A percentile compares a stretch with the other conserved stretches of the same genome.
Conservation (phyloP, 2,888 invertebrate species). For the Lasioglossum vierecki region DNA sequence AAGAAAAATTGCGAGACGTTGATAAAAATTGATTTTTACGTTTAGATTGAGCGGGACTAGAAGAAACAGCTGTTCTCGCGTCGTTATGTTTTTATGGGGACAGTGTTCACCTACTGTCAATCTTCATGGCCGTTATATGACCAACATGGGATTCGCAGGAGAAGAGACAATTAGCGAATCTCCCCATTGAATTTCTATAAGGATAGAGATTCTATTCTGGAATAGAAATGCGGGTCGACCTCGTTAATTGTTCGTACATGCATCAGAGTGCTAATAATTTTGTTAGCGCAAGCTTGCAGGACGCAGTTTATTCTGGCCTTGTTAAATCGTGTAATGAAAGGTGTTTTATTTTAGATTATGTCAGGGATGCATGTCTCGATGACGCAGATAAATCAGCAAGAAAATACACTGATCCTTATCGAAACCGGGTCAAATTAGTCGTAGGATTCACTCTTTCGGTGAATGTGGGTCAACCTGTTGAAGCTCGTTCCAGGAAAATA, state of each 20-base stretch:
- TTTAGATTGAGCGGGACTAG: background rate
- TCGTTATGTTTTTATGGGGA: background rate
- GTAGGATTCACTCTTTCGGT: background rate
- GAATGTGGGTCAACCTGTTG: constrained; percentile 15
- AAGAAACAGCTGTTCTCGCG: background rate
- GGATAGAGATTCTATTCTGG: no score
- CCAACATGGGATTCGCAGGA: background rate
- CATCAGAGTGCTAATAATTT: background rate
- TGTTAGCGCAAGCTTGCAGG: background rate
- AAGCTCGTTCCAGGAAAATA: background rate
- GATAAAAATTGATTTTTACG: background rate
- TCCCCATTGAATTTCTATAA: background rate
- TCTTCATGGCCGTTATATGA: background rate
- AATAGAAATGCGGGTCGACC: background rate
- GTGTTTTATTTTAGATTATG: background rate
- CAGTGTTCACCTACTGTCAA: background rate
- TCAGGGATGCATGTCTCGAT: background rate
- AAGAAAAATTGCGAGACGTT: background rate
- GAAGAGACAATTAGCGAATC: background rate
- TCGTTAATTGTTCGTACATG: background rate
- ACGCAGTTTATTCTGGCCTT: background rate
- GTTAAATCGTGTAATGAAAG: background rate
- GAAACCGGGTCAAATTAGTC: background rate
- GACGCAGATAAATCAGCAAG: background rate
- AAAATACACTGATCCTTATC: background rate